phyloP scores from a whole-genome alignment of 1,140 invertebrate species.

The Eubasilissa regina region DNA sequence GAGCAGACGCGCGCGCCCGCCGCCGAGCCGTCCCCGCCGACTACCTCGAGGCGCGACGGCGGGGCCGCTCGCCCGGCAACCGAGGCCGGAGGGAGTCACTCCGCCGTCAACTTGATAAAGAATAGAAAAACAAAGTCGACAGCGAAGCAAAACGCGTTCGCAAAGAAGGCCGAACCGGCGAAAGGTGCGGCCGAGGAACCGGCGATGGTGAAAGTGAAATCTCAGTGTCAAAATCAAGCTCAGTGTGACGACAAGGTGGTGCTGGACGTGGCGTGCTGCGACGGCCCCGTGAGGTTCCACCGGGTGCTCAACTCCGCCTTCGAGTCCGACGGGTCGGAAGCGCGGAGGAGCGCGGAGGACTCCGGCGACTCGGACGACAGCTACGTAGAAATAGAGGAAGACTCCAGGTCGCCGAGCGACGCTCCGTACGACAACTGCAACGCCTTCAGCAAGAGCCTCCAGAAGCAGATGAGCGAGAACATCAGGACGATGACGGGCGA shows the following conservation, averaged over 20 bases:
- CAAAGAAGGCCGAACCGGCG: constrained; percentile 39
- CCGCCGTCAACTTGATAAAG: constrained; percentile 33
- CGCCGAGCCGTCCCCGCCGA: background rate
- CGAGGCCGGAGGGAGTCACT: background rate
- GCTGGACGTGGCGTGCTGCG: constrained; percentile 88
- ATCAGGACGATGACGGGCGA: constrained; percentile 63
- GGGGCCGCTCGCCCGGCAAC: background rate
- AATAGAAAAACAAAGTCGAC: background rate
- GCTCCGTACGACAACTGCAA: constrained; percentile 64
- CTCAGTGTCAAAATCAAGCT: constrained; percentile 60
- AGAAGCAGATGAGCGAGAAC: constrained; percentile 70
- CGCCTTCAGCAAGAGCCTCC: constrained; percentile 63
- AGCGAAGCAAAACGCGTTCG: constrained; percentile 26
- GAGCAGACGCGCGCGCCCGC: background rate
- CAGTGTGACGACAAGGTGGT: constrained; percentile 68
- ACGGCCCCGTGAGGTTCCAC: constrained; percentile 88
- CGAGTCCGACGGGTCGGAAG: constrained; percentile 62
- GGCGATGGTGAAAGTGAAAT: constrained; percentile 54
- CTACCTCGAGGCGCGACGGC: background rate
- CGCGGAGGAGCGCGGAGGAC: constrained; percentile 61
- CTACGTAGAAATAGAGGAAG: constrained; percentile 57
- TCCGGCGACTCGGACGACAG: constrained; percentile 63
- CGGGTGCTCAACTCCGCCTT: constrained; percentile 85
- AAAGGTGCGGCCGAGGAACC: constrained; percentile 15
- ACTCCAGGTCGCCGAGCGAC: constrained; percentile 44